Evolutionary conservation across 1,140 invertebrate genomes (phyloP).

Genomic region (Drosophila asahinai): DNA sequence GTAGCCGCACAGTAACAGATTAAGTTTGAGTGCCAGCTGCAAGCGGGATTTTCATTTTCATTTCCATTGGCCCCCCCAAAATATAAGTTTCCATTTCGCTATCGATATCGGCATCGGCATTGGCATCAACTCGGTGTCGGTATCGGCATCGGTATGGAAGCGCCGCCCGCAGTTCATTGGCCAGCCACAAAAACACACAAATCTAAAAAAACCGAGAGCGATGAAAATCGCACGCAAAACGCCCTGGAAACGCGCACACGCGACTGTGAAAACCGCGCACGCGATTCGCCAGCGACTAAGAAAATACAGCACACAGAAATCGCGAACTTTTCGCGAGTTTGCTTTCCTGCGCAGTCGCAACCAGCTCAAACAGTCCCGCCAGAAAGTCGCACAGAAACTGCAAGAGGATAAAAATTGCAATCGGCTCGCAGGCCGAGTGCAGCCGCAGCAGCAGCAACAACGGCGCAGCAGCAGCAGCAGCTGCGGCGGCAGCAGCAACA

Average conservation of each 20-base stretch:
- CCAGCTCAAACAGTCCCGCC: slow-evolving; percentile 83
- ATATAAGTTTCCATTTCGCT: slow-evolving; percentile 36
- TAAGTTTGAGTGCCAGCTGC: slow-evolving; percentile 53
- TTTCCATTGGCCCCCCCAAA: slow-evolving; percentile 38
- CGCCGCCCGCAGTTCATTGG: slow-evolving; percentile 59
- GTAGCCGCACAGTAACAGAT: slow-evolving; percentile 61
- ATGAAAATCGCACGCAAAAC: slow-evolving; percentile 70
- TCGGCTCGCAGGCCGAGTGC: slow-evolving; percentile 60
- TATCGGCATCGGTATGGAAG: slow-evolving; percentile 12
- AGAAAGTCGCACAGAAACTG: slow-evolving; percentile 85
- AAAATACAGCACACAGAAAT: slow-evolving; percentile 31
- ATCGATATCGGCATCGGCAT: not conserved
- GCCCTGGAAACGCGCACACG: slow-evolving; percentile 73
- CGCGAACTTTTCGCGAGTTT: slow-evolving; percentile 23
- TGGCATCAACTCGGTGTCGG: slow-evolving; percentile 11
- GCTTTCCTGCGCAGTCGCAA: slow-evolving; percentile 67
- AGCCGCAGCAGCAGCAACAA: slow-evolving; percentile 38
- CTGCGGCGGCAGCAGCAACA: slow-evolving; percentile 47
- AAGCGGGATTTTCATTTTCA: slow-evolving; percentile 45
- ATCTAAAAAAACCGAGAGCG: slow-evolving; percentile 18
- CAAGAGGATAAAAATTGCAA: slow-evolving; percentile 83
- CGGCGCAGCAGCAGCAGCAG: slow-evolving; percentile 38
- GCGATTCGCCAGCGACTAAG: slow-evolving; percentile 34
- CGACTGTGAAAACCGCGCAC: slow-evolving; percentile 65
- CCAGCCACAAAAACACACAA: slow-evolving; percentile 28